phyloP scores from a whole-genome alignment of 2,888 invertebrate genomes.

The Epinotia bilunana region DNA sequence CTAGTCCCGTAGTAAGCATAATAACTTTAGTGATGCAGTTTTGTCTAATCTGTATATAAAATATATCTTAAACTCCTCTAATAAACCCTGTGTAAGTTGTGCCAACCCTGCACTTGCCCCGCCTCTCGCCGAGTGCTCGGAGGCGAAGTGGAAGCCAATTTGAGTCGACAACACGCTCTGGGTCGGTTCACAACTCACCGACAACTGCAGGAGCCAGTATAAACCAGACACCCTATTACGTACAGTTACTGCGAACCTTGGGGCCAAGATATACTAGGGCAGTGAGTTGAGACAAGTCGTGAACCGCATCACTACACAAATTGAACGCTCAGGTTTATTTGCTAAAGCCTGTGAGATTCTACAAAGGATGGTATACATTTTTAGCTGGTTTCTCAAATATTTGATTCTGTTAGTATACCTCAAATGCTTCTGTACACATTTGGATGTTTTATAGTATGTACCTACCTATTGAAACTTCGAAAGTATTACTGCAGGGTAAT shows the following conservation, averaged over 20 bases:
- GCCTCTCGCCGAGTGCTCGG: constrained; percentile 71
- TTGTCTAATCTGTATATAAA: too few species aligned
- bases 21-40: too few species aligned
- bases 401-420: background rate
- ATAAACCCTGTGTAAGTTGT: background rate
- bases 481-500: too few species aligned
- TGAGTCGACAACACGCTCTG: constrained; percentile 57
- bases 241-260: background rate
- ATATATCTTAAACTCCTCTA: too few species aligned
- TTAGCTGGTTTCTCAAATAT: background rate
- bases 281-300: background rate
- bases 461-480: too few species aligned
- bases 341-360: constrained; percentile 1
- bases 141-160: constrained; percentile 79
- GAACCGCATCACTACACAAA: constrained; percentile 7
- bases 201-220: background rate
- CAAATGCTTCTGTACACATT: too few species aligned
- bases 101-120: constrained; percentile 67
- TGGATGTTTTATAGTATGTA: too few species aligned
- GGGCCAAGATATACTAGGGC: background rate
- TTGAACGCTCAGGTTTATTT: constrained; percentile 13
- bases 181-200: background rate
- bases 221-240: background rate
- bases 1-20: too few species aligned
- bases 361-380: background rate